These are phyloP conservation scores for Lasioglossum figueresi DNA, from an alignment of 2,888 invertebrate genomes.

Conservation along the genomic window DNA sequence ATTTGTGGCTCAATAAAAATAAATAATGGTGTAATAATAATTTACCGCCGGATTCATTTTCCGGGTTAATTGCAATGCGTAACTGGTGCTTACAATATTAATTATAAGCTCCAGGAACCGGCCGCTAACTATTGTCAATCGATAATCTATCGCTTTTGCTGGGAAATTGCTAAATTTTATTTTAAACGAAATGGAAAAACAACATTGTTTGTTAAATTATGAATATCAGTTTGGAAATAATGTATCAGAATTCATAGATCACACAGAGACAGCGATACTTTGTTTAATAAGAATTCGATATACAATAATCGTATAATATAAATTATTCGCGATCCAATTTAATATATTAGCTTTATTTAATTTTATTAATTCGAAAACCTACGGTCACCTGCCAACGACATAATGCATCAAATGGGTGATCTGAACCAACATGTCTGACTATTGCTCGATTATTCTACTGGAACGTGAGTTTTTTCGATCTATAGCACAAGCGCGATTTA, in stretches of 20 bases:
- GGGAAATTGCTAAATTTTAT: neutral
- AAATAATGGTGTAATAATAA: neutral
- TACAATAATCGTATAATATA: neutral
- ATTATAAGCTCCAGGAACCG: neutral
- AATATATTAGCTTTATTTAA: neutral
- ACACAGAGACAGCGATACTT: neutral
- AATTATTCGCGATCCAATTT: neutral
- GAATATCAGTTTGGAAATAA: neutral
- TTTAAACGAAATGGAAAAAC: neutral
- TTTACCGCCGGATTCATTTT: neutral
- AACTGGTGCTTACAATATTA: neutral
- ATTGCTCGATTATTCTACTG: neutral
- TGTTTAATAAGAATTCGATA: neutral
- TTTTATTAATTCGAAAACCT: neutral
- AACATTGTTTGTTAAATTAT: neutral
- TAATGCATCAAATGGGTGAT: neutral
- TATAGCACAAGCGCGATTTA: neutral
- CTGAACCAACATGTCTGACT: neutral
- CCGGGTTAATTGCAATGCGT: neutral
- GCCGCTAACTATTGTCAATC: neutral
- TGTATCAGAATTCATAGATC: neutral
- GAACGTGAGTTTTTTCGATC: neutral
- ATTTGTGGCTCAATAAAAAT: neutral
- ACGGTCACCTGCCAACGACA: neutral
- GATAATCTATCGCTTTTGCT: neutral